phyloP scores from a whole-genome alignment of 1,140 invertebrate species.

The Drosophila tani region DNA sequence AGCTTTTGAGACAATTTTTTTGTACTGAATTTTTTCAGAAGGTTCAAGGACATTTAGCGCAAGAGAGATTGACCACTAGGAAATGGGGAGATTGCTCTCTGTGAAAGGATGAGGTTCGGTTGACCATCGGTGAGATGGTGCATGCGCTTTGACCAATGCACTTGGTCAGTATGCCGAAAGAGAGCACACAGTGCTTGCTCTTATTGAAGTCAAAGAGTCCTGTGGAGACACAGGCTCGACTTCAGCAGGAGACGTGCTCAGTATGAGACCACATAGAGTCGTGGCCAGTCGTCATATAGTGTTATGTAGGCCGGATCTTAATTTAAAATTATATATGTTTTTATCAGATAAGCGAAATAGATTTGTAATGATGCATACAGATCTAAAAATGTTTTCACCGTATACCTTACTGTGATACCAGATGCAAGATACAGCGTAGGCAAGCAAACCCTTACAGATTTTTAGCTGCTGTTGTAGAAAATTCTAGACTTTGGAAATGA shows the following conservation, averaged over 20 bases:
- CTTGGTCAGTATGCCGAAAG: background rate
- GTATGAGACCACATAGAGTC: background rate
- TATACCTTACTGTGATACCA: no score
- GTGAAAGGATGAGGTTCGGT: background rate
- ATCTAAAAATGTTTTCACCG: no score
- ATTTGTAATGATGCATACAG: no score
- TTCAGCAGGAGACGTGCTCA: background rate
- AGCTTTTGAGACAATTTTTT: background rate
- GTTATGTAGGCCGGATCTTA: background rate
- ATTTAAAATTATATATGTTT: background rate
- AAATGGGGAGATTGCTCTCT: background rate
- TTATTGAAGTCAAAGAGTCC: slow-evolving; percentile 1
- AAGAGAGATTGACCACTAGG: slow-evolving; percentile 1
- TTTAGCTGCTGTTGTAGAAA: no score
- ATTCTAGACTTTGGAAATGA: no score
- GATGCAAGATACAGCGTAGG: no score
- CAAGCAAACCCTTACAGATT: no score
- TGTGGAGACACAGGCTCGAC: no score
- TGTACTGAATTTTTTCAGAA: background rate
- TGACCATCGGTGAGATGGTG: slow-evolving; percentile 4
- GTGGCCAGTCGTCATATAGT: background rate
- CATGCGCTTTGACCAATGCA: slow-evolving; percentile 3
- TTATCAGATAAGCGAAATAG: background rate
- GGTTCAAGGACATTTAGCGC: slow-evolving; percentile 10
- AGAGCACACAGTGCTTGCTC: slow-evolving; percentile 1